A percentile compares a stretch with the other conserved stretches of the same genome.
Evolutionary conservation across 2,888 invertebrate species (phyloP).

Genomic region (Parelbella ahira): DNA sequence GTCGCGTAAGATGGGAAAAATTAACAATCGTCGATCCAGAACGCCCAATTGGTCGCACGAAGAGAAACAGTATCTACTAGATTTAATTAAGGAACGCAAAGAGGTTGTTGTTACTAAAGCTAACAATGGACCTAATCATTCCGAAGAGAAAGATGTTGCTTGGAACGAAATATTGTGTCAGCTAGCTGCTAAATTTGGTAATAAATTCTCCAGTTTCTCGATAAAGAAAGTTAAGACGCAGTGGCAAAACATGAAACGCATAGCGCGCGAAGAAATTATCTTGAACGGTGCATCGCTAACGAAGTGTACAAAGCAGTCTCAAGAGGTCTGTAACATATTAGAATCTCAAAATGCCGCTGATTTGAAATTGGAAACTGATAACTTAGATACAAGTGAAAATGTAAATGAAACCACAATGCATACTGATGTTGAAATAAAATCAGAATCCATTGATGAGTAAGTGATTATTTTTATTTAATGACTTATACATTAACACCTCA

Average conservation of each 20-base stretch:
- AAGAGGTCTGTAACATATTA: slow-evolving; percentile 63
- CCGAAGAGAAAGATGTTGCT: slow-evolving; percentile 68
- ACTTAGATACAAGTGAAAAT: slow-evolving; percentile 36
- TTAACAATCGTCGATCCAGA: slow-evolving; percentile 56
- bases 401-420: slow-evolving; percentile 49
- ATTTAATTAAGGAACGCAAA: slow-evolving; percentile 67
- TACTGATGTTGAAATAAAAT: slow-evolving; percentile 62
- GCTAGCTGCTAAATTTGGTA: slow-evolving; percentile 56
- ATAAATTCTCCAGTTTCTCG: slow-evolving; percentile 61
- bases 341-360: slow-evolving; percentile 39
- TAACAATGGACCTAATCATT: slow-evolving; percentile 67
- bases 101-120: slow-evolving; percentile 62
- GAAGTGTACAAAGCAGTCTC: slow-evolving; percentile 55
- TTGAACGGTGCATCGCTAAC: slow-evolving; percentile 48
- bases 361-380: slow-evolving; percentile 19
- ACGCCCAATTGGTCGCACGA: slow-evolving; percentile 73
- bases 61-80: slow-evolving; percentile 69
- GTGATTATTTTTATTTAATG: slow-evolving; percentile 36
- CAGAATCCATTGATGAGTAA: slow-evolving; percentile 72
- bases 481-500: no score
- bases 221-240: slow-evolving; percentile 74
- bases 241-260: slow-evolving; percentile 76
- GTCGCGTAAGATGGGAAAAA: slow-evolving; percentile 61
- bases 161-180: slow-evolving; percentile 68
- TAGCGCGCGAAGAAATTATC: slow-evolving; percentile 67